Conservation (phyloP, 2,797 vertebrate genomes). For the Siniperca obscura region DNA sequence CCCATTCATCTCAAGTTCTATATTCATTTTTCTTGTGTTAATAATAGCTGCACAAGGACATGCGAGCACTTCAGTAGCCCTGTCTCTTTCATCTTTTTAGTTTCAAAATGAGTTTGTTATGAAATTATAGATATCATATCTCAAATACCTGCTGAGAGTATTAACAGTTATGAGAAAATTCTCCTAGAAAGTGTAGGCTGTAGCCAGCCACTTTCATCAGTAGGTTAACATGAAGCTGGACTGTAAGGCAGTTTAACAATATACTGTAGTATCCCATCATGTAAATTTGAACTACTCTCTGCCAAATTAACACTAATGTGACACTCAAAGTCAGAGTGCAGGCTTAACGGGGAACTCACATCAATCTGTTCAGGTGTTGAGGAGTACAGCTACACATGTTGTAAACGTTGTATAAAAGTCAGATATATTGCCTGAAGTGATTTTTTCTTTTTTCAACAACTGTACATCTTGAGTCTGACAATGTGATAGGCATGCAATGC, state of each 20-base stretch:
- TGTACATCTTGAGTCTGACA: background rate
- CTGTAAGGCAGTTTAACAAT: constrained; percentile 8
- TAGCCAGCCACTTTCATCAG: constrained; percentile 11
- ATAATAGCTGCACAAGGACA: constrained; percentile 69
- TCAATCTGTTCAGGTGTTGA: background rate
- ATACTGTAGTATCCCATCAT: background rate
- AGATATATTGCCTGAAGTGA: background rate
- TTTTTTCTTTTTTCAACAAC: background rate
- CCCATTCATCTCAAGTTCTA: constrained; percentile 66
- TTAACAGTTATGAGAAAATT: constrained; percentile 20
- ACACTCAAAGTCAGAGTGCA: background rate
- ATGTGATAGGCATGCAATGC: background rate
- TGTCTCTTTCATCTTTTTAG: constrained; percentile 46
- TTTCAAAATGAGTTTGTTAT: constrained; percentile 67
- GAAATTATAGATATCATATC: constrained; percentile 63
- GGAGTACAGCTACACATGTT: background rate
- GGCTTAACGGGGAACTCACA: background rate
- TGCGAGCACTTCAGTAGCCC: constrained; percentile 21
- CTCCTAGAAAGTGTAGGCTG: background rate
- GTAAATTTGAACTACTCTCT: background rate
- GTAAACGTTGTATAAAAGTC: no score
- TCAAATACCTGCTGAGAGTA: constrained; percentile 62
- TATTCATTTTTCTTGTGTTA: constrained; percentile 66
- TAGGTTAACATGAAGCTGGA: background rate
- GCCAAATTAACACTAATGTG: constrained; percentile 2